Evolutionary conservation across 2,888 invertebrate genomes (phyloP), one percentile per base, ranked within the genome.

Genomic region (Steromphala cineraria): DNA sequence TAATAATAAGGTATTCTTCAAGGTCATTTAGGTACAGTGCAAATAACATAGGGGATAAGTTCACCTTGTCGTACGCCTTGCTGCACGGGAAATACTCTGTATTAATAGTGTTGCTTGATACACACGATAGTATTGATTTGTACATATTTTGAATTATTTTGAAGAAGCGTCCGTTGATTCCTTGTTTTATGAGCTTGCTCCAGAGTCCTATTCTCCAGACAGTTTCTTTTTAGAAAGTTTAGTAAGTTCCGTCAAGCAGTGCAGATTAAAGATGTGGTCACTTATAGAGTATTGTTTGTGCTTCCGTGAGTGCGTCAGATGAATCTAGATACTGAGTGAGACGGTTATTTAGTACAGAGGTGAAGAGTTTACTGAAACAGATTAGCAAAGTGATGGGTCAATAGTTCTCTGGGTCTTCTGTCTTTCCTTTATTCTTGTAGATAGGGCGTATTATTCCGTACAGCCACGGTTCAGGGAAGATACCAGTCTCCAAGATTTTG

Each of bases 281-380:
- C 28, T 46, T 28, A 53, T 79, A 0, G 75, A 80, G 75, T 80
- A 75, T n/a, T 75, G 75, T 46, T 62, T 80, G 80, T 46, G 75
- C 56, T 62, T 74, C 36, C 8, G n/a, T 24, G 2, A 80, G 52
- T 5, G 56, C 55, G 46, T 56, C 13, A 53, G 8, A 55, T 19
- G 10, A 17, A 13, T 75, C 80, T 53, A 53, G 19, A 75, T 53
- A 75, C 31, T 75, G 5, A 52, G 31, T 56, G 21, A 80, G 19
- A 19, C 56, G 53, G 36, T 21, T 31, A 55, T 80, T 80, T 31
- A 75, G 31, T 53, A 80, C 75, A 19, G 75, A 55, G 2, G 80
- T 80, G 36, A 75, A 75, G 0, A 80, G 13, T 77, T 77, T 77
- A 53, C 62, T 15, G 5, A 80, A 56, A 75, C 62, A 80, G 19